Conservation (phyloP, 1,140 invertebrate genomes). For the Latrodectus geometricus region DNA sequence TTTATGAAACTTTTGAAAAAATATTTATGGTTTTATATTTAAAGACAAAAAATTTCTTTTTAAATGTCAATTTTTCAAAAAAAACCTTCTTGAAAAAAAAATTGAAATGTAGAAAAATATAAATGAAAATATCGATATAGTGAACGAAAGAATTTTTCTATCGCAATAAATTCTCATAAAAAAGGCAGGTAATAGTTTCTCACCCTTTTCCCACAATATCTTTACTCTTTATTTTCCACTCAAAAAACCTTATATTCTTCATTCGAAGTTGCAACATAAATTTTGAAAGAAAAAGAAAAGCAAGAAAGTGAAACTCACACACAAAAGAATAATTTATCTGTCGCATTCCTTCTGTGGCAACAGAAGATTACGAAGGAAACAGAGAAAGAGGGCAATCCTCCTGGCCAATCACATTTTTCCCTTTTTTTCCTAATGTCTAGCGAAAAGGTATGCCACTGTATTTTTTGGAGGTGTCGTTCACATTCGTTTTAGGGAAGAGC, state of each 20-base stretch:
- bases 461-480: slow-evolving; percentile 28
- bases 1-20: no score
- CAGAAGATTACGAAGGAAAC: slow-evolving; percentile 20
- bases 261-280: not conserved
- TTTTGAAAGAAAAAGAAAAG: slow-evolving; percentile 2
- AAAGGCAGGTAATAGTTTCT: not conserved
- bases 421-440: slow-evolving; percentile 12
- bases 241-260: slow-evolving; percentile 21
- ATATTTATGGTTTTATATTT: no score
- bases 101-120: not conserved
- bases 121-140: no score
- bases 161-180: not conserved
- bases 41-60: no score
- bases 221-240: slow-evolving; percentile 5
- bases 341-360: slow-evolving; percentile 40
- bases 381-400: slow-evolving; percentile 26
- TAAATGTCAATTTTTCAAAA: not conserved
- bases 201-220: not conserved
- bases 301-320: not conserved
- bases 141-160: not conserved
- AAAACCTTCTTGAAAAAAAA: not conserved
- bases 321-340: slow-evolving; percentile 48
- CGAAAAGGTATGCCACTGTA: slow-evolving; percentile 41
- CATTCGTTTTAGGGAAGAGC: slow-evolving; percentile 40
- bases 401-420: slow-evolving; percentile 34